Base-by-base conservation (phyloP, 2,113 vertebrate genomes). In the Callaeas wilsoni region DNA sequence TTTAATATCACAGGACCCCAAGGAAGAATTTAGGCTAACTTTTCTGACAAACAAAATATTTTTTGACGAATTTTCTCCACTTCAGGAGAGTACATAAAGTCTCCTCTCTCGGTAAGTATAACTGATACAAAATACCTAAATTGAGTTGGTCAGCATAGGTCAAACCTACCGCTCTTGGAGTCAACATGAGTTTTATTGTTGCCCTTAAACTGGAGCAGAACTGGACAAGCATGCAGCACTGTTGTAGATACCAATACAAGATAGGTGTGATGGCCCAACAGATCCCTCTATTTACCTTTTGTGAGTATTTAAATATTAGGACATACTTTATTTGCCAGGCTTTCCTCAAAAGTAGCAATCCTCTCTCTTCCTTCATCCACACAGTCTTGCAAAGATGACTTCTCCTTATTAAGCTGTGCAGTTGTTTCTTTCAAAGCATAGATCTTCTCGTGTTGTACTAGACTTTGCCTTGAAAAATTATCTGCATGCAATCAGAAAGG, bases 361-460 rank as follows among this genome's bases (percentile, higher is more conserved):
- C 97, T 97, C 69, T 97, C 96, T 78, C 79, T 95, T 94, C 97
- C 98, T 96, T 98, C 97, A 96, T 98, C 98, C 93, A 98, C 57
- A 67, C 85, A 97, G 37, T 95, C 95, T 96, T 98, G 97, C 42
- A 99, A 96, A 68, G 94, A 93, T 63, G 98, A 94, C 62, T 98
- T 98, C 78, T 98, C 97, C 91, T 97, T 96, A 80, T 94, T 94
- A 87, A 98, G 73, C 55, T 98, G 97, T 22, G 88, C 88, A 83
- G 98, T 49, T 33, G 94, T 97, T 89, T 93, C 94, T 91, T 97
- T 97, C 89, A 98, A 96, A 77, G 93, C 86, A 92, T 64, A 87
- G 65, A 98, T 96, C 84, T 98, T 97, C 84, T 98, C 97, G 93
- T 97, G 95, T 27, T 98, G 97, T 46, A 79, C 84, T 68, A 93